A percentile compares a stretch with the other conserved stretches of the same genome.
These are phyloP conservation scores for Apomyelois bistriatella DNA, from an alignment of 2,888 invertebrate species.

Conservation along the genomic window DNA sequence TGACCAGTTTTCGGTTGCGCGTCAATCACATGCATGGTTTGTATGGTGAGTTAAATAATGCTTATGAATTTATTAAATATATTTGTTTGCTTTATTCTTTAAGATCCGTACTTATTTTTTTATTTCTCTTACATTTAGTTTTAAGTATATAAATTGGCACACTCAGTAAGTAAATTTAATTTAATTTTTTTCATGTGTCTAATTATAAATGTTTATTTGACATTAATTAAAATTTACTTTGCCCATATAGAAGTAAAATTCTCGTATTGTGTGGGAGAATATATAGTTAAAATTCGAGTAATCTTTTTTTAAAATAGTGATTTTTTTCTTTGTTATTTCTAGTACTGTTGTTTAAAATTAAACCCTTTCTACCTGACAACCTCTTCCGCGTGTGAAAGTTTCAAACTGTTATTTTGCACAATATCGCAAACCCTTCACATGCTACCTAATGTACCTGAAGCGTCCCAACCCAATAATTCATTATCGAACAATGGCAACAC, in stretches of 20 bases:
- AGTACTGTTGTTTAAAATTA: neutral
- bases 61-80: neutral
- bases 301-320: too few relatives aligned
- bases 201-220: too few relatives aligned
- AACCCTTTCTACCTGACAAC: conserved; percentile 46
- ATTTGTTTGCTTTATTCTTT: neutral
- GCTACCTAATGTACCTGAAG: conserved; percentile 77
- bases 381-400: conserved; percentile 71
- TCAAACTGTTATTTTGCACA: conserved; percentile 64
- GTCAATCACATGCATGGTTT: conserved; percentile 56
- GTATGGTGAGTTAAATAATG: conserved; percentile 35
- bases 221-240: too few relatives aligned
- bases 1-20: conserved; percentile 51
- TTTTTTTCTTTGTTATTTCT: too few relatives aligned
- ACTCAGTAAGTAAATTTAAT: too few relatives aligned
- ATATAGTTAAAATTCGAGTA: too few relatives aligned
- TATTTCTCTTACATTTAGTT: too few relatives aligned
- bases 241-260: too few relatives aligned
- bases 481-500: conserved; percentile 72
- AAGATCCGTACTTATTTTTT: neutral
- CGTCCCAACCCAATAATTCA: conserved; percentile 78
- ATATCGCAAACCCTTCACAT: conserved; percentile 64
- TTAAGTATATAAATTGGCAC: too few relatives aligned
- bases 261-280: too few relatives aligned
- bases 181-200: too few relatives aligned